Conservation (phyloP, 92 coral and sea anemone species). For the Meandrina meandrites region DNA sequence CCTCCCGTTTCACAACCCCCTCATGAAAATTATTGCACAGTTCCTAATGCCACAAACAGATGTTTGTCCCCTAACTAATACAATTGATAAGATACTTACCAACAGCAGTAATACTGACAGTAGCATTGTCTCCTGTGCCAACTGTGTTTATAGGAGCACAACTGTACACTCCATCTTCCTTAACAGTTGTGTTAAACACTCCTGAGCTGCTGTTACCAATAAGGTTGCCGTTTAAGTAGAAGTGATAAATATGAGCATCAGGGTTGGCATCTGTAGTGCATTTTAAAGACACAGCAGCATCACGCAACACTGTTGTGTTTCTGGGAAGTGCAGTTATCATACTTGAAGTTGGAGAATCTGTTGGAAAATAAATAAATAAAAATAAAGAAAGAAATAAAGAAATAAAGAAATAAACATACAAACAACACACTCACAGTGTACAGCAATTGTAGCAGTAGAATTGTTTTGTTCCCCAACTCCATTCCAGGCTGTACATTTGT, state of each 20-base stretch:
- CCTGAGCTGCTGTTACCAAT: constrained; percentile 35
- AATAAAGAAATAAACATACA: no score
- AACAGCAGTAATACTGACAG: constrained; percentile 13
- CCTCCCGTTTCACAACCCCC: no score
- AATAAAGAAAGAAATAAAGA: no score
- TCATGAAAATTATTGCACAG: no score
- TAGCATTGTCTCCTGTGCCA: constrained; percentile 47
- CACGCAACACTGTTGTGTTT: constrained; percentile 26
- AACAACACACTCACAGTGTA: background rate
- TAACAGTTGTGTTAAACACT: constrained; percentile 8
- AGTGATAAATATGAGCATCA: constrained; percentile 35
- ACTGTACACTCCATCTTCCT: constrained; percentile 40
- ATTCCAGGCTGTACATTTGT: background rate
- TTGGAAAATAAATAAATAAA: background rate
- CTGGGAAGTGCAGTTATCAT: background rate
- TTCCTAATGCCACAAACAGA: no score
- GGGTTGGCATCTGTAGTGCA: constrained; percentile 55
- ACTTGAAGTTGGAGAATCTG: constrained; percentile 9
- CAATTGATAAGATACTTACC: no score
- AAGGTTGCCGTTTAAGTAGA: constrained; percentile 32
- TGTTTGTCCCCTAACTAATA: no score
- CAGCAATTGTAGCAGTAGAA: background rate
- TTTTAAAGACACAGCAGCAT: constrained; percentile 12
- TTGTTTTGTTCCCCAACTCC: background rate
- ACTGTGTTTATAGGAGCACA: constrained; percentile 50